A percentile compares a stretch with the other conserved stretches of the same genome.
Evolutionary conservation across 1,140 invertebrate genomes (phyloP).

Genomic region (Melipona quadrifasciata): DNA sequence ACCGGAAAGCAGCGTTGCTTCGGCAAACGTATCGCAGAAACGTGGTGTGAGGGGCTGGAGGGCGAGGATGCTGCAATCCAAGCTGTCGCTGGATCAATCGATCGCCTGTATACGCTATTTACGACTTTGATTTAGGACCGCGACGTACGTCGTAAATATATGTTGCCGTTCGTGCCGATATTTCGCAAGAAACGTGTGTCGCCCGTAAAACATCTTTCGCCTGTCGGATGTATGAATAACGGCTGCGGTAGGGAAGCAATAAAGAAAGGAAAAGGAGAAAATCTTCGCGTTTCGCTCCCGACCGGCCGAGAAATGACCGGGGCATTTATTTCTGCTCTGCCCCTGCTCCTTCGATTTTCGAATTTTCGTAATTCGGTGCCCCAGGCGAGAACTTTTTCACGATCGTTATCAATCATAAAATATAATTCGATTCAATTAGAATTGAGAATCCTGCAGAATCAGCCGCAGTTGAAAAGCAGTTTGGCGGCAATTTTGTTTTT

Average conservation of each 20-base stretch:
- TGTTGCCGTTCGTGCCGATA: neutral
- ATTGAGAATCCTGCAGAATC: too few relatives aligned
- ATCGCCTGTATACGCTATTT: neutral
- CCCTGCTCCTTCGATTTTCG: too few relatives aligned
- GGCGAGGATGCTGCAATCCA: neutral
- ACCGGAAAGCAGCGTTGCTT: slow-evolving; percentile 24
- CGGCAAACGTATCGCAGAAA: neutral
- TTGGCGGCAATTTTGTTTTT: too few relatives aligned
- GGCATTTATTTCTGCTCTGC: too few relatives aligned
- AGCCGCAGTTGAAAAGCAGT: too few relatives aligned
- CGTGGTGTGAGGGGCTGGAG: too few relatives aligned
- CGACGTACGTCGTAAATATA: neutral
- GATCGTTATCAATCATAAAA: too few relatives aligned
- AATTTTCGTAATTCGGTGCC: too few relatives aligned
- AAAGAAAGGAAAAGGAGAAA: neutral
- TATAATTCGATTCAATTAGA: too few relatives aligned
- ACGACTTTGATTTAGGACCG: neutral
- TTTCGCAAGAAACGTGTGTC: neutral
- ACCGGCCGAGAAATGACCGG: too few relatives aligned
- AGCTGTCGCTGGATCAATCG: neutral
- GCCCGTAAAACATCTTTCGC: neutral
- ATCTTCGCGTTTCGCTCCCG: neutral
- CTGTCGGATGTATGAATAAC: neutral
- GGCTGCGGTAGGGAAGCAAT: too few relatives aligned
- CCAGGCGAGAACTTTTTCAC: too few relatives aligned